Evolutionary conservation across 2,888 invertebrate genomes (phyloP).

Genomic region (Coenonympha arcania): DNA sequence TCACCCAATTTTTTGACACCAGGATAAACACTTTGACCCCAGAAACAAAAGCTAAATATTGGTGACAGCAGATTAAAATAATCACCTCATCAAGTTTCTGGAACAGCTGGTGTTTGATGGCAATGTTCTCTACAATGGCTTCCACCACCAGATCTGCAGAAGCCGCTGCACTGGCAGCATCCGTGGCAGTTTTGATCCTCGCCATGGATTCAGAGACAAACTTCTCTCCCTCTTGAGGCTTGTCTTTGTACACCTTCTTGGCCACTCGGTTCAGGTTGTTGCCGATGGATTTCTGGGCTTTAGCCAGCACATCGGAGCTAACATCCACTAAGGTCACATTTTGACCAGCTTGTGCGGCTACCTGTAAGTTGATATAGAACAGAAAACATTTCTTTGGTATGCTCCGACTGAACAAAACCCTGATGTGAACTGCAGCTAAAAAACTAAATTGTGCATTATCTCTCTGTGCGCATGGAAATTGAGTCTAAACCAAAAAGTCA

Average conservation of each 20-base stretch:
- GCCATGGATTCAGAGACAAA: slow-evolving; percentile 78
- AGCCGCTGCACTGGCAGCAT: slow-evolving; percentile 76
- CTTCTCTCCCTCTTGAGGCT: slow-evolving; percentile 76
- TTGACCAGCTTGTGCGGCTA: slow-evolving; percentile 87
- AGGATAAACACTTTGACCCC: too few relatives aligned
- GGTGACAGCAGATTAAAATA: not conserved
- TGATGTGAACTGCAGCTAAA: too few relatives aligned
- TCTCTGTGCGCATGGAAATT: too few relatives aligned
- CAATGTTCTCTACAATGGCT: slow-evolving; percentile 89
- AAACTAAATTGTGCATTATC: too few relatives aligned
- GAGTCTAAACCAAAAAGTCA: too few relatives aligned
- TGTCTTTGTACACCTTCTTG: slow-evolving; percentile 82
- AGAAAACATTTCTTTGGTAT: too few relatives aligned
- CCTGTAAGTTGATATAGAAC: slow-evolving; percentile 80
- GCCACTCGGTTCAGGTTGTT: slow-evolving; percentile 82
- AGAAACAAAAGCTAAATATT: too few relatives aligned
- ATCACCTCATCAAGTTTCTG: slow-evolving; percentile 77
- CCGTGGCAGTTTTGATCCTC: slow-evolving; percentile 77
- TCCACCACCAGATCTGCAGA: slow-evolving; percentile 85
- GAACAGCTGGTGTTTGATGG: slow-evolving; percentile 84
- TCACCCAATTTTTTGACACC: too few relatives aligned
- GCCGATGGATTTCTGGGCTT: slow-evolving; percentile 80
- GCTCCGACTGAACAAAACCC: too few relatives aligned
- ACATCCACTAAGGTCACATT: slow-evolving; percentile 87
- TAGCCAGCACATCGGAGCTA: slow-evolving; percentile 79